These are phyloP conservation scores for Tetramorium alpestre DNA, from an alignment of 1,140 invertebrate genomes.

Conservation along the genomic window DNA sequence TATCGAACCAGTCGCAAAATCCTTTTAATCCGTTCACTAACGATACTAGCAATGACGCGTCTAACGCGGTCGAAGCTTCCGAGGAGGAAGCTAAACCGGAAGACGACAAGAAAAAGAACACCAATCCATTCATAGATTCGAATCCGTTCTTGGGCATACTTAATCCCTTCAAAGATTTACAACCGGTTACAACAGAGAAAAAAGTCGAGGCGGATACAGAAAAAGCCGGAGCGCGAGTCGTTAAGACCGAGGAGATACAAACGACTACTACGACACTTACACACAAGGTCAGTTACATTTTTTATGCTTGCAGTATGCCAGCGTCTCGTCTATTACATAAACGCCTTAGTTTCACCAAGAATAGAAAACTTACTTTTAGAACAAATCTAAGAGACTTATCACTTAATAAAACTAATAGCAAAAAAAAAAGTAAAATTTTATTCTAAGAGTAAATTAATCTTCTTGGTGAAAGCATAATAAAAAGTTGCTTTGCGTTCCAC, in stretches of 20 bases:
- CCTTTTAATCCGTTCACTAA: conserved; percentile 84
- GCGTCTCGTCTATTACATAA: conserved; percentile 39
- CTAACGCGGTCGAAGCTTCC: conserved; percentile 66
- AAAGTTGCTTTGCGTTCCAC: not conserved
- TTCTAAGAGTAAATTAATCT: not conserved
- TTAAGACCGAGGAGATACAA: conserved; percentile 82
- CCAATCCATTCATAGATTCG: conserved; percentile 87
- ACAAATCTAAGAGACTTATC: not conserved
- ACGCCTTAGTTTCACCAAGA: not conserved
- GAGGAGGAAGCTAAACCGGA: conserved; percentile 68
- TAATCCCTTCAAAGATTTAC: conserved; percentile 83
- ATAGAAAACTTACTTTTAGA: conserved; percentile 9
- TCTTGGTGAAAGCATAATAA: conserved; percentile 12
- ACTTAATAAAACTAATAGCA: not conserved
- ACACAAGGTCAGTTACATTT: conserved; percentile 78
- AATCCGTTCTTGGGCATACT: conserved; percentile 85
- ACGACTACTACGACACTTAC: conserved; percentile 82
- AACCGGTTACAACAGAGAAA: conserved; percentile 66
- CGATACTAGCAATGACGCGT: conserved; percentile 66
- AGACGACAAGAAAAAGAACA: conserved; percentile 83
- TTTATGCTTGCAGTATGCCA: conserved; percentile 63
- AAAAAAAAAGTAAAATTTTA: not conserved
- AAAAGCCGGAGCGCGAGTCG: conserved; percentile 76
- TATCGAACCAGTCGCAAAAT: conserved; percentile 82
- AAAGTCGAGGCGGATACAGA: conserved; percentile 71